phyloP scores from a whole-genome alignment of 1,140 invertebrate species.

The Oscheius sp. region DNA sequence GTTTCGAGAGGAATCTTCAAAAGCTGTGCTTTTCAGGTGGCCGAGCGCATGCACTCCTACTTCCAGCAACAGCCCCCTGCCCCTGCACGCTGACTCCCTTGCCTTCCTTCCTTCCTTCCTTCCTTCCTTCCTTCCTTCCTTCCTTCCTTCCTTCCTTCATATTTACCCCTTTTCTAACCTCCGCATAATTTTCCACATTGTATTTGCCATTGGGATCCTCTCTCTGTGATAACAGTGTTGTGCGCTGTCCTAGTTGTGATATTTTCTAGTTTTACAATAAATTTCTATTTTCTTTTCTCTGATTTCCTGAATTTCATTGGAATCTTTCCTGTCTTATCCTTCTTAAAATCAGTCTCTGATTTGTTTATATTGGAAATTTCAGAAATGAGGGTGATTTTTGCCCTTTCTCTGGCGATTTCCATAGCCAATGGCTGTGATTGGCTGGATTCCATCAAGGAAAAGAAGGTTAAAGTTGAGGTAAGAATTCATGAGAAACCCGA shows the following conservation, averaged over 20 bases:
- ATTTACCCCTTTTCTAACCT: not conserved
- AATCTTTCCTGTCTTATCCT: conserved; percentile 1
- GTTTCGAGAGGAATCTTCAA: not conserved
- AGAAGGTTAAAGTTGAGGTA: conserved; percentile 22
- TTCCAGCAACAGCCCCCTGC: conserved; percentile 14
- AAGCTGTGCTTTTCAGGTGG: conserved; percentile 29
- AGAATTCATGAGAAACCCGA: not conserved
- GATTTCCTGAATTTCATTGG: not conserved
- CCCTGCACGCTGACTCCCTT: not conserved
- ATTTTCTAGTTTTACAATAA: not conserved
- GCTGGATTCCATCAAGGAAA: conserved; percentile 21
- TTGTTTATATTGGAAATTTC: conserved; percentile 11
- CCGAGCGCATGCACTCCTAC: conserved; percentile 40
- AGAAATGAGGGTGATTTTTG: not conserved
- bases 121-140: not conserved
- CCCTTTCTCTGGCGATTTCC: not conserved
- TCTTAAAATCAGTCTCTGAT: not conserved
- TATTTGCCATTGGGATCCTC: not conserved
- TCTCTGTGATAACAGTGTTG: not conserved
- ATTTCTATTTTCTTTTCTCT: not conserved
- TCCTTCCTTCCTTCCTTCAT: not conserved
- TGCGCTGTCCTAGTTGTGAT: not conserved
- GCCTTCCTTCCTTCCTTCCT: not conserved
- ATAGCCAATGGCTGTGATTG: conserved; percentile 6
- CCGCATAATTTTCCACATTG: not conserved